These are phyloP conservation scores for Malurus cyaneus DNA, from an alignment of 2,113 vertebrate species.

Conservation along the genomic window DNA sequence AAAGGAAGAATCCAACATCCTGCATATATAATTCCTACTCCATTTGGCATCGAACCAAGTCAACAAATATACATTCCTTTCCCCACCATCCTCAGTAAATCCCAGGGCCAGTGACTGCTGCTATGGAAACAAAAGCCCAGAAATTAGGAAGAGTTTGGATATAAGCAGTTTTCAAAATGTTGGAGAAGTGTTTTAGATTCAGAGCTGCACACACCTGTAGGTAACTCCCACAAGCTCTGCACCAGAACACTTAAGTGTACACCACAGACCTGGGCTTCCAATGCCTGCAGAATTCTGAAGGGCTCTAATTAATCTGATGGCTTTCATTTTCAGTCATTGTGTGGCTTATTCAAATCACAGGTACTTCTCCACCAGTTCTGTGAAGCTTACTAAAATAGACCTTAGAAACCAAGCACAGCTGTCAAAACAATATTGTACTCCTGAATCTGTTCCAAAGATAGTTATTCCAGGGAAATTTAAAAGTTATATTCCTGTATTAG, in stretches of 20 bases:
- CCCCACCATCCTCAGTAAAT: constrained; percentile 14
- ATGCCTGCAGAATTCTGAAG: constrained; percentile 34
- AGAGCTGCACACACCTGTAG: constrained; percentile 8
- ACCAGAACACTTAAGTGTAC: neutral
- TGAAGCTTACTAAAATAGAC: constrained; percentile 68
- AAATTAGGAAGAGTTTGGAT: constrained; percentile 13
- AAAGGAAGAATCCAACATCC: constrained; percentile 69
- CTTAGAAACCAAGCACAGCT: constrained; percentile 67
- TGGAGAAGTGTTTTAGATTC: constrained; percentile 36
- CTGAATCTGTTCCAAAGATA: constrained; percentile 70
- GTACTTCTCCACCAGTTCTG: constrained; percentile 64
- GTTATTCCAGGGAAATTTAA: constrained; percentile 69
- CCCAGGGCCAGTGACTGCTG: constrained; percentile 62
- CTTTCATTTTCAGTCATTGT: constrained; percentile 68
- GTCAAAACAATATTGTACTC: constrained; percentile 70
- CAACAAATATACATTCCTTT: constrained; percentile 60
- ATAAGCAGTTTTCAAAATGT: constrained; percentile 51
- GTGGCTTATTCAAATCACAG: constrained; percentile 69
- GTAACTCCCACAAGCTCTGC: constrained; percentile 13
- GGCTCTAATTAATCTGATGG: constrained; percentile 43
- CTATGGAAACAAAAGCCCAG: constrained; percentile 64
- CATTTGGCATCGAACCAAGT: constrained; percentile 71
- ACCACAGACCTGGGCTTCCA: neutral
- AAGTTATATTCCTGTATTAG: constrained; percentile 77
- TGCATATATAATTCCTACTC: constrained; percentile 73